Evolutionary conservation across 1,140 invertebrate species (phyloP).

Genomic region (Tenebrio molitor): DNA sequence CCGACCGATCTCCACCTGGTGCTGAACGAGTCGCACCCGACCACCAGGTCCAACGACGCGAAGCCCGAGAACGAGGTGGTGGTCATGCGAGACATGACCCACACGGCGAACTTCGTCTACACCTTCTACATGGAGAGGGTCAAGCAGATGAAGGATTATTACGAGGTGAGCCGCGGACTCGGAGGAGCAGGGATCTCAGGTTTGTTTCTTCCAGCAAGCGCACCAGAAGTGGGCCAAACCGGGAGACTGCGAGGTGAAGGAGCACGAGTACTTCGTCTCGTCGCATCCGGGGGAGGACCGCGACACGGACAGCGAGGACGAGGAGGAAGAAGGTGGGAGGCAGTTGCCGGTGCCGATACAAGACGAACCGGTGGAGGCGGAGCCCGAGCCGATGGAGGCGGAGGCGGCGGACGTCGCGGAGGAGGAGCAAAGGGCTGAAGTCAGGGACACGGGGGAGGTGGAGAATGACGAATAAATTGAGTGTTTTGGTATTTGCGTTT

Average conservation of each 20-base stretch:
- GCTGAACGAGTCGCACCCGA: conserved; percentile 84
- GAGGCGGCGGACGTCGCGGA: conserved; percentile 42
- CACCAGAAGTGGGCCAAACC: conserved; percentile 70
- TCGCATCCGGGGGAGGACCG: conserved; percentile 66
- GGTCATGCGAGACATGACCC: conserved; percentile 87
- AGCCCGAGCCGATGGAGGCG: conserved; percentile 10
- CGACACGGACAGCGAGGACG: conserved; percentile 66
- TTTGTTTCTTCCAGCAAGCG: conserved; percentile 62
- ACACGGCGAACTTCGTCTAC: conserved; percentile 95
- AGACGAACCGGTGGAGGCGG: conserved; percentile 62
- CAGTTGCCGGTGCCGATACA: conserved; percentile 61
- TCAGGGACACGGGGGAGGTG: conserved; percentile 55
- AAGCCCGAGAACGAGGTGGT: conserved; percentile 65
- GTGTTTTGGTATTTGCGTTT: conserved; percentile 9
- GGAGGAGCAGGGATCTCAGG: neutral
- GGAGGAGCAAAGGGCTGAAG: conserved; percentile 28
- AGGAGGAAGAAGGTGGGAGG: conserved; percentile 52
- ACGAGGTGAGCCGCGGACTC: conserved; percentile 63
- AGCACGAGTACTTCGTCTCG: conserved; percentile 64
- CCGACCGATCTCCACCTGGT: conserved; percentile 84
- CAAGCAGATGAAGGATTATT: conserved; percentile 73
- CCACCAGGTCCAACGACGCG: conserved; percentile 70
- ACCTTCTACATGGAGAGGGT: conserved; percentile 88
- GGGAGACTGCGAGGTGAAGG: conserved; percentile 64
- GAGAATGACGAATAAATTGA: conserved; percentile 57